phyloP scores from a whole-genome alignment of 2,888 invertebrate species.

The Drosophila meridiana region DNA sequence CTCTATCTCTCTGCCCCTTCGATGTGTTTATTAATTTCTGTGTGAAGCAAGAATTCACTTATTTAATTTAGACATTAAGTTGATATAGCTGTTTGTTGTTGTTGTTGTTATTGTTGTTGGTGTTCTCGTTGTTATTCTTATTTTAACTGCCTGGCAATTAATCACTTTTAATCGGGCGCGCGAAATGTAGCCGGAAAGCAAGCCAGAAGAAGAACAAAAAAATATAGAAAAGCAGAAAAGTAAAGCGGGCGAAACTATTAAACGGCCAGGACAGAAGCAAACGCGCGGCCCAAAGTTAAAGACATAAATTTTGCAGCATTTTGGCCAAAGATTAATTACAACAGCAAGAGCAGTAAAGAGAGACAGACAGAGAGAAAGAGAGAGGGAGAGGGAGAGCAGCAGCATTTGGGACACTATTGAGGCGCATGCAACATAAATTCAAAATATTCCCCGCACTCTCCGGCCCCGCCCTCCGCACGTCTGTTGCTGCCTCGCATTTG shows the following conservation, averaged over 20 bases:
- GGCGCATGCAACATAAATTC: conserved; percentile 75
- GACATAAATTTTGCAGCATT: conserved; percentile 82
- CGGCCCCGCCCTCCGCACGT: too few species aligned
- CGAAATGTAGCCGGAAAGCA: conserved; percentile 43
- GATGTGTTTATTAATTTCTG: conserved; percentile 78
- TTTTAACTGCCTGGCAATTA: conserved; percentile 64
- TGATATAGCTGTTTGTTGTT: conserved; percentile 23
- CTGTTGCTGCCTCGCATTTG: conserved; percentile 37
- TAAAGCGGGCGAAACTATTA: conserved; percentile 66
- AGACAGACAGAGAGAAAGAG: background rate
- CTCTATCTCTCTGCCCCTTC: conserved; percentile 33
- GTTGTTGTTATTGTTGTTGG: conserved; percentile 28
- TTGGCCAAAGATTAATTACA: conserved; percentile 82
- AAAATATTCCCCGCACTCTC: conserved; percentile 30
- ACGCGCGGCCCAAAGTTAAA: conserved; percentile 61
- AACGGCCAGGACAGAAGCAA: conserved; percentile 41
- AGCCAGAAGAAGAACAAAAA: background rate
- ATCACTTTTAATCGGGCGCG: conserved; percentile 77
- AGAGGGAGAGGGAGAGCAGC: background rate
- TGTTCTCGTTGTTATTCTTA: conserved; percentile 29
- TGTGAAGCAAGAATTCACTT: conserved; percentile 67
- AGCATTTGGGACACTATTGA: conserved; percentile 44
- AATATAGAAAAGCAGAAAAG: background rate
- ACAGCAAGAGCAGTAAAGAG: conserved; percentile 42
- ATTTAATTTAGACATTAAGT: conserved; percentile 77